Percentiles rank a stretch among this genome's conserved stretches.
phyloP scores from a whole-genome alignment of 1,140 invertebrate genomes.

The Belonocnema kinseyi region DNA sequence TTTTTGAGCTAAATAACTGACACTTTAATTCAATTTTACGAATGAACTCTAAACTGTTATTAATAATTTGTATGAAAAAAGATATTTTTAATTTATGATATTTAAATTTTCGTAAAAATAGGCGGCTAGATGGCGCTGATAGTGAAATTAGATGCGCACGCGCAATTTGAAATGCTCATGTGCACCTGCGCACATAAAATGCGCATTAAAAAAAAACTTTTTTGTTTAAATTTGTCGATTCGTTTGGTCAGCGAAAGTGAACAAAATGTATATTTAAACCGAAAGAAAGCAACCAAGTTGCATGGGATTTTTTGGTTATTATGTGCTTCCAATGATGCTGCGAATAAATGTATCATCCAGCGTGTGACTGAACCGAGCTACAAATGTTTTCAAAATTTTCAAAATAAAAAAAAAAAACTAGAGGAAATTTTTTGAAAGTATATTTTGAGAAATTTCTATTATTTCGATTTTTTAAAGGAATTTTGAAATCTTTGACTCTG shows the following conservation, averaged over 20 bases:
- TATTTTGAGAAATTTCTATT: neutral
- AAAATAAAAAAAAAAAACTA: neutral
- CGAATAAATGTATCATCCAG: slow-evolving; percentile 26
- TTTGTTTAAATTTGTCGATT: neutral
- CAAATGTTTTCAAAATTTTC: neutral
- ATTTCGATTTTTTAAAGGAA: neutral
- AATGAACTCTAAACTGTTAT: no score
- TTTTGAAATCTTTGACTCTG: neutral
- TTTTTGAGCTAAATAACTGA: no score
- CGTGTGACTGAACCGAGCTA: slow-evolving; percentile 18
- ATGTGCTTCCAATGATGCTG: slow-evolving; percentile 38
- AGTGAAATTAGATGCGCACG: no score
- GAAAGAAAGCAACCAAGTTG: slow-evolving; percentile 27
- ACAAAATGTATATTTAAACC: neutral
- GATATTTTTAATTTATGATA: no score
- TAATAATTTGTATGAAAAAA: no score
- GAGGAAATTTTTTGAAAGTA: neutral
- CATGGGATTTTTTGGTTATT: slow-evolving; percentile 37
- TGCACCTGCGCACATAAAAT: no score
- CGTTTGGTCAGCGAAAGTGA: neutral
- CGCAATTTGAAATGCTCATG: no score
- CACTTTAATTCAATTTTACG: no score
- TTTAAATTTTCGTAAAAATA: no score
- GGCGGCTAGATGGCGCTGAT: no score
- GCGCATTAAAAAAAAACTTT: neutral